Conservation (phyloP, 1,140 invertebrate species). For the Bombyx mandarina region DNA sequence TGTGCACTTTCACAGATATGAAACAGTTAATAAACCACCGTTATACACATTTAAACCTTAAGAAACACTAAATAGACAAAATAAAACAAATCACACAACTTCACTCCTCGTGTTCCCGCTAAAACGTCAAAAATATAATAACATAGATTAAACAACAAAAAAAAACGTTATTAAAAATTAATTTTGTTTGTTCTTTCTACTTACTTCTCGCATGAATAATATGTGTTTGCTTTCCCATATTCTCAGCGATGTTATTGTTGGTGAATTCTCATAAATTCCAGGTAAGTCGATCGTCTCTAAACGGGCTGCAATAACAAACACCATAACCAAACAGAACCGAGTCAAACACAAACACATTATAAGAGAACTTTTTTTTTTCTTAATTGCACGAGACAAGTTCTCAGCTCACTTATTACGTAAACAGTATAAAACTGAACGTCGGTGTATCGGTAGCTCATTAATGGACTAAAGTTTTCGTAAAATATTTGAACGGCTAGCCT, state of each 20-base stretch:
- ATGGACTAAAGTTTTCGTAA: constrained; percentile 61
- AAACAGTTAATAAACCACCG: too few relatives aligned
- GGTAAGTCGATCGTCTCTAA: constrained; percentile 27
- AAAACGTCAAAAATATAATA: too few relatives aligned
- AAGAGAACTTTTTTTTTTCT: constrained; percentile 24
- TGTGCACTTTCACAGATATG: too few relatives aligned
- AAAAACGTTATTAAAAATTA: too few relatives aligned
- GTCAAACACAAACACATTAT: constrained; percentile 36
- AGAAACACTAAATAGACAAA: too few relatives aligned
- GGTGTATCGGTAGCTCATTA: constrained; percentile 63
- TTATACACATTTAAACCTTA: too few relatives aligned
- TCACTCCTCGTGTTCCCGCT: too few relatives aligned
- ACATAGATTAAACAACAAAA: too few relatives aligned
- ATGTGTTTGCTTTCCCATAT: constrained; percentile 39
- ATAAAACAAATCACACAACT: too few relatives aligned
- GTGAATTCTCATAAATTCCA: constrained; percentile 39
- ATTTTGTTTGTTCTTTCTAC: background rate
- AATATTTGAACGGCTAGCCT: constrained; percentile 56
- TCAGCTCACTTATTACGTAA: constrained; percentile 37
- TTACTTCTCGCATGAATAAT: background rate
- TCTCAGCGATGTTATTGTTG: constrained; percentile 32
- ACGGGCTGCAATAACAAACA: constrained; percentile 33
- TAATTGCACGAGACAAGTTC: constrained; percentile 33
- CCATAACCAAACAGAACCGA: constrained; percentile 25
- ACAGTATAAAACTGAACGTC: constrained; percentile 46